A percentile compares a stretch with the other conserved stretches of the same genome.
Evolutionary conservation across 2,888 invertebrate species (phyloP).

Genomic region (Vanessa cardui): DNA sequence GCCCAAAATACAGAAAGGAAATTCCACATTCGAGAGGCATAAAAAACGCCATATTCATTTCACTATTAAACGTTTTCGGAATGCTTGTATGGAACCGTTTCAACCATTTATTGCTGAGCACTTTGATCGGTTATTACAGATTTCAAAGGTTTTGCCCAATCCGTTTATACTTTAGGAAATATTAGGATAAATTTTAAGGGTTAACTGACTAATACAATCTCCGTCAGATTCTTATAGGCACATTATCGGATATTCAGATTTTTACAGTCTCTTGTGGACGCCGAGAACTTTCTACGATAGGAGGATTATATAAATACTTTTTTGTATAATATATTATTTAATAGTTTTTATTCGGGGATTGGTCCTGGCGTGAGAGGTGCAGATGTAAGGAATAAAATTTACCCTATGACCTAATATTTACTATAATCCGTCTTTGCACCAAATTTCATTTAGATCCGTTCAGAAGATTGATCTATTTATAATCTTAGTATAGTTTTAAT

Average conservation of each 20-base stretch:
- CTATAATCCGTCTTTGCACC: too few relatives aligned
- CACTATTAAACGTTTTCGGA: background rate
- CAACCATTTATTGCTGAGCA: background rate
- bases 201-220: background rate
- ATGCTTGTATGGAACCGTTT: conserved; percentile 1
- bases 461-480: too few relatives aligned
- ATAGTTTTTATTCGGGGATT: too few relatives aligned
- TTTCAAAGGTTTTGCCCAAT: background rate
- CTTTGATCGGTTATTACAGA: conserved; percentile 11
- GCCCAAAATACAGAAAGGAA: too few relatives aligned
- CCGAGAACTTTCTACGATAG: background rate
- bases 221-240: background rate
- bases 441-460: too few relatives aligned
- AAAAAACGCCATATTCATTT: conserved; percentile 4
- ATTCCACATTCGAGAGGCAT: background rate
- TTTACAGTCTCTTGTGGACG: background rate
- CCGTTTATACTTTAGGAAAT: background rate
- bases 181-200: background rate
- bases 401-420: too few relatives aligned
- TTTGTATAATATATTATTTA: too few relatives aligned
- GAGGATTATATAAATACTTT: too few relatives aligned
- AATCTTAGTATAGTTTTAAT: too few relatives aligned
- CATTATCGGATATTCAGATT: background rate
- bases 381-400: too few relatives aligned
- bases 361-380: too few relatives aligned